Base-by-base conservation (phyloP, 2,113 vertebrate species). In the Varanus salvator region DNA sequence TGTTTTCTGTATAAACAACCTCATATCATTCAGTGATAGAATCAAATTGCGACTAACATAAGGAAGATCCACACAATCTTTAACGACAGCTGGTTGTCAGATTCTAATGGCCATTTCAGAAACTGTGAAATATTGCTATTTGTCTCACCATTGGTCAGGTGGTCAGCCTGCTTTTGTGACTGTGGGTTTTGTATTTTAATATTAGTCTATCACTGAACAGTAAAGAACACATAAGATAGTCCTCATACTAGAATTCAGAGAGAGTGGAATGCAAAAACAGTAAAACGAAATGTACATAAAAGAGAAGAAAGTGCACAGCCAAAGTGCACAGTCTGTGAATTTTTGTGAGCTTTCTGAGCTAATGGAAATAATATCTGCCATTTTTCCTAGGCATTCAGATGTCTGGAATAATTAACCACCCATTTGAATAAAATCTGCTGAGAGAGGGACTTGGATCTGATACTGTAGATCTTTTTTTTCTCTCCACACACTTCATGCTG, bases 31-130 rank as follows among this genome's bases (percentile, higher is more conserved):
- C 92, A 38, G 93, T 66, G 93, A 94, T 91, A 86, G 94, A 90
- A 91, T 94, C 92, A 72, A 34, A 87, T 91, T 85, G 7, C 1
- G 82, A 86, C 83, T 71, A 0, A 84, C 87, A 91, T 92, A 78
- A 91, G 86, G 80, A 82, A 66, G 38, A 71, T 50, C 85, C 93
- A 19, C 0, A 25, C 88, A 95, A 94, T 90, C 91, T 94, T 92
- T 29, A 78, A 89, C 89, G 64, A 93, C 92, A 90, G 91, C 88
- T 89, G 60, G 84, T 93, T 94, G 95, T 95, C 90, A 95, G 89
- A 91, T 94, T 94, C 96, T 96, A 97, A 96, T 90, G 95, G 95
- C 95, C 96, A 97, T 95, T 80, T 87, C 92, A 86, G 90, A 89
- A 89, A 93, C 94, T 93, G 84, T 86, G 95, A 94, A 92, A 92